These are phyloP conservation scores for Drosophila persimilis DNA, from an alignment of 1,140 invertebrate genomes.

Conservation along the genomic window DNA sequence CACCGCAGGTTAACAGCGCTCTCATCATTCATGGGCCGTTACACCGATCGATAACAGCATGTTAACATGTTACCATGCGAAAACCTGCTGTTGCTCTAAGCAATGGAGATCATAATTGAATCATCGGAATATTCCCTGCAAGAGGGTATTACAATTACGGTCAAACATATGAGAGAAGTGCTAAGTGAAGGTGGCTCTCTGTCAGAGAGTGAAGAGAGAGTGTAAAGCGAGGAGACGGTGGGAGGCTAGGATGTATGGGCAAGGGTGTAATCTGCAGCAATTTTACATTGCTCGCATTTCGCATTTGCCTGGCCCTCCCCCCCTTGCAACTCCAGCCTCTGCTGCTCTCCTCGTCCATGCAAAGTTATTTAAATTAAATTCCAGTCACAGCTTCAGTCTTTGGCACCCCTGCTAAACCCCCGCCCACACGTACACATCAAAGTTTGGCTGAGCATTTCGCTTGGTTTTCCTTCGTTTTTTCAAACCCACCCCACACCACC, in stretches of 20 bases:
- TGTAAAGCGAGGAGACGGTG: background rate
- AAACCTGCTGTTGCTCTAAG: too few relatives aligned
- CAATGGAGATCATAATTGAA: too few relatives aligned
- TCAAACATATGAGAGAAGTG: conserved; percentile 15
- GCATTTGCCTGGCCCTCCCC: background rate
- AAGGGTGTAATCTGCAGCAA: background rate
- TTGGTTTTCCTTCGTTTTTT: conserved; percentile 4
- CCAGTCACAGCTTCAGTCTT: conserved; percentile 45
- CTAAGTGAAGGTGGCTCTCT: background rate
- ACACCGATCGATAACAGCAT: too few relatives aligned
- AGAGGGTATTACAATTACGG: conserved; percentile 17
- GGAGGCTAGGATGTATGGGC: conserved; percentile 16
- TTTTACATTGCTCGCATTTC: conserved; percentile 48
- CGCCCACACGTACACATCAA: conserved; percentile 42
- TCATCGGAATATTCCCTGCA: too few relatives aligned
- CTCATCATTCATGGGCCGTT: too few relatives aligned
- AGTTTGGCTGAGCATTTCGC: conserved; percentile 46
- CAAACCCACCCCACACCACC: too few relatives aligned
- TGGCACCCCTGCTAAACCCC: conserved; percentile 3
- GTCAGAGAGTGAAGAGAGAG: background rate
- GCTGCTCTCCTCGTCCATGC: conserved; percentile 39
- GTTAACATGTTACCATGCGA: too few relatives aligned
- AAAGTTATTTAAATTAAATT: conserved; percentile 81
- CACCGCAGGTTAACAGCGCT: too few relatives aligned
- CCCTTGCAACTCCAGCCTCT: background rate